phyloP scores from a whole-genome alignment of 2,113 vertebrate genomes.

The Charina bottae region DNA sequence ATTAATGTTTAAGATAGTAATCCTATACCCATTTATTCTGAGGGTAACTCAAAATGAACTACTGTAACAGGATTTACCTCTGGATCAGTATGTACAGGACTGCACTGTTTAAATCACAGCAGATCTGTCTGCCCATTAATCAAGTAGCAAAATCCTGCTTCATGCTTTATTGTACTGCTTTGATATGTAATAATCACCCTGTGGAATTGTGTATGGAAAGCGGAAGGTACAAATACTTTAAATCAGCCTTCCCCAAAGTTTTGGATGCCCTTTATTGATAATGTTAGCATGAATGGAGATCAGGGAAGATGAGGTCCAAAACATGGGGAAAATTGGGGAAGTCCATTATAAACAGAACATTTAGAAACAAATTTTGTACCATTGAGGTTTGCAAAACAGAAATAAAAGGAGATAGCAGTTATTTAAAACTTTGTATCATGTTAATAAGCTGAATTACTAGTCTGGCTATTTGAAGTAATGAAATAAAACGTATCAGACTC shows the following conservation, averaged over 20 bases:
- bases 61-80: background rate
- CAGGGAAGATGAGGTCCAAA: too few relatives aligned
- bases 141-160: background rate
- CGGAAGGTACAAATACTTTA: too few relatives aligned
- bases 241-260: too few relatives aligned
- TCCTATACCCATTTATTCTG: background rate
- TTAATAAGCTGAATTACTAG: background rate
- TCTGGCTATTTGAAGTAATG: background rate
- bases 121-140: background rate
- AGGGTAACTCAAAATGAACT: too few relatives aligned
- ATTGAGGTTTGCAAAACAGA: background rate
- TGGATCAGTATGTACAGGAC: background rate
- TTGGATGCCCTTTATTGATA: too few relatives aligned
- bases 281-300: too few relatives aligned
- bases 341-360: too few relatives aligned
- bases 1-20: background rate
- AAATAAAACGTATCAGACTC: background rate
- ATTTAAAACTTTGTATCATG: background rate
- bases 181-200: background rate
- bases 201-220: too few relatives aligned
- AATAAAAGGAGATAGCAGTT: background rate
- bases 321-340: too few relatives aligned
- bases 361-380: background rate
- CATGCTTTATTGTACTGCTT: background rate
- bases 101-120: background rate